Evolutionary conservation across 2,797 vertebrate genomes (phyloP).

Genomic region (Pseudomugil tenellus): DNA sequence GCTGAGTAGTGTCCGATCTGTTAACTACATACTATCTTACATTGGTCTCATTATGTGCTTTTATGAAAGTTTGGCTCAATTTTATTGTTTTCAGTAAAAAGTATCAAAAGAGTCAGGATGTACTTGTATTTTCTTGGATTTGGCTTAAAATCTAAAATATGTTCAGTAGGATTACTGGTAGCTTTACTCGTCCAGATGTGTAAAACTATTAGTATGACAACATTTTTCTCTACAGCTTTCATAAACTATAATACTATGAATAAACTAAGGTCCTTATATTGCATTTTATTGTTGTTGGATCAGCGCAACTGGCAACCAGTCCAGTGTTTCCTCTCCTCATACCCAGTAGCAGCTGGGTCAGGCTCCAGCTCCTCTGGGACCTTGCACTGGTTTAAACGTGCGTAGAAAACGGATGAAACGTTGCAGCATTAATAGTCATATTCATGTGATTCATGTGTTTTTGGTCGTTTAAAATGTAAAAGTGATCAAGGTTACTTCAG

Average conservation of each 20-base stretch:
- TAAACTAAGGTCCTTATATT: not conserved
- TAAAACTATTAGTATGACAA: not conserved
- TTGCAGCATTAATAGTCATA: no score
- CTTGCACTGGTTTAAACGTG: not conserved
- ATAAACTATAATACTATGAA: not conserved
- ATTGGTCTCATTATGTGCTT: not conserved
- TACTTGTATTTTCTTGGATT: no score
- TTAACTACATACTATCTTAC: not conserved
- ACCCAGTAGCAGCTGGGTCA: not conserved
- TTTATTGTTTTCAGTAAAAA: not conserved
- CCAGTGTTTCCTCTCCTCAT: no score
- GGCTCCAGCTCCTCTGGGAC: not conserved
- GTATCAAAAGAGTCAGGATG: no score
- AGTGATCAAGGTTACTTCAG: no score
- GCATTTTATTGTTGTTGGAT: not conserved
- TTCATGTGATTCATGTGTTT: no score
- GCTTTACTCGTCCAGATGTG: not conserved
- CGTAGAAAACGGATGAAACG: no score
- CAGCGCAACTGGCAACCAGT: no score
- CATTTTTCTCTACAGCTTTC: not conserved
- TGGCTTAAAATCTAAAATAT: no score
- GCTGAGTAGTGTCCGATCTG: not conserved
- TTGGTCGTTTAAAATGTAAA: no score
- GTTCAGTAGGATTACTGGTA: not conserved
- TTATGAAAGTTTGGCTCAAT: not conserved